Evolutionary conservation across 2,888 invertebrate genomes (phyloP), one percentile per base, ranked within the genome.

Genomic region (Agriopis leucophaearia): DNA sequence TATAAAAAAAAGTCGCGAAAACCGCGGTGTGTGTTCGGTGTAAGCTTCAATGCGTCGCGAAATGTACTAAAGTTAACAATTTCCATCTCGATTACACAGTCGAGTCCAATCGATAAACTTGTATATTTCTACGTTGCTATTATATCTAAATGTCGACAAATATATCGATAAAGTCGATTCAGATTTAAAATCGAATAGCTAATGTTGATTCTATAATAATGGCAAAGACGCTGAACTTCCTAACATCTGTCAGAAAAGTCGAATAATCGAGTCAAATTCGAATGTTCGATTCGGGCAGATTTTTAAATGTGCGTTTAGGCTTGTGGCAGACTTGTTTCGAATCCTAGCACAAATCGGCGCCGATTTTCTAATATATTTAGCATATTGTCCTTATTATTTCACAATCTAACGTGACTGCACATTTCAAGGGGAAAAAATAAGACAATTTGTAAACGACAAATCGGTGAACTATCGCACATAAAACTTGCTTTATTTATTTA

Each of bases 401-500:
- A 52, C 42, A 55, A 45, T 42, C 8, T 18, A 61, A 44, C 16
- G 15, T 44, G 55, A 42, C 42, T 55, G n/a, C 55, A 42, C 50
- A 47, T 16, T 47, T 50, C 12, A 51, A 12, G n/a, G 15, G 13
- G 16, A 18, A 36, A 18, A 36, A 35, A 42, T 42, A 47, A 47
- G 51, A 64, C 64, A 56, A 47, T 57, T 45, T 56, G 9, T 50
- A 59, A 36, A 56, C 18, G 15, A 38, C 12, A 51, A 9, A 45
- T 52, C 42, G 60, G 59, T 13, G 65, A 7, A 57, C 12, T 15
- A 62, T 55, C 54, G 69, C 69, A 66, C 70, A 70, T 36, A 44
- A 64, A 27, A 38, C 18, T 58, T 59, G 70, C 72, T 73, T 73
- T 87, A 85, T 88, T 88, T 87, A 85, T 87, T 87, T 84, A 71